phyloP scores from a whole-genome alignment of 2,113 vertebrate genomes.

The Zapus hudsonius region DNA sequence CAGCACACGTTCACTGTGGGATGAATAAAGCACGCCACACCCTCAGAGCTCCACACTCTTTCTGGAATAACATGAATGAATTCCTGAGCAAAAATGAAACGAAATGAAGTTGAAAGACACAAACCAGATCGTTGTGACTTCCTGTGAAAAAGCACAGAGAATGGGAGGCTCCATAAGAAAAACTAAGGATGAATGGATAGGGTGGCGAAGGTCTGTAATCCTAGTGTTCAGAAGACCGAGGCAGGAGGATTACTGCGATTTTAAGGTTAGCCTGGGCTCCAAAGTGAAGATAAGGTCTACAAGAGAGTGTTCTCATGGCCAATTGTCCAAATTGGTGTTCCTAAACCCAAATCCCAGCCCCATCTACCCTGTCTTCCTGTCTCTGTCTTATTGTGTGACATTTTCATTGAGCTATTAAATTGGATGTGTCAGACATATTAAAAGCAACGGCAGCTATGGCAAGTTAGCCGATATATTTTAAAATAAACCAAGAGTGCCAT shows the following conservation, averaged over 20 bases:
- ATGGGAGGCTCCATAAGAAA: not conserved
- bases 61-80: not conserved
- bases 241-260: not conserved
- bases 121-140: not conserved
- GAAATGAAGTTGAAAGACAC: constrained; percentile 31
- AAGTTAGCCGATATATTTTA: constrained; percentile 75
- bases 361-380: not conserved
- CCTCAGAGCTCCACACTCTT: not conserved
- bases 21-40: not conserved
- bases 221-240: not conserved
- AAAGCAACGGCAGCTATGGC: constrained; percentile 64
- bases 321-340: not conserved
- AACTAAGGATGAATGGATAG: not conserved
- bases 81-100: not conserved
- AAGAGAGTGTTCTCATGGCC: not conserved
- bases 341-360: not conserved
- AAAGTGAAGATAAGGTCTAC: not conserved
- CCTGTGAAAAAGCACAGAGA: not conserved
- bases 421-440: constrained; percentile 70
- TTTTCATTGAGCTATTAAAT: constrained; percentile 75
- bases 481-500: constrained; percentile 71
- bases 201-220: not conserved
- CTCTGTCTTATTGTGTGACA: constrained; percentile 57
- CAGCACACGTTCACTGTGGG: not conserved
- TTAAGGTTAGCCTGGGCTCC: not conserved